phyloP scores from a whole-genome alignment of 2,888 invertebrate genomes.

The Lithophane socia region DNA sequence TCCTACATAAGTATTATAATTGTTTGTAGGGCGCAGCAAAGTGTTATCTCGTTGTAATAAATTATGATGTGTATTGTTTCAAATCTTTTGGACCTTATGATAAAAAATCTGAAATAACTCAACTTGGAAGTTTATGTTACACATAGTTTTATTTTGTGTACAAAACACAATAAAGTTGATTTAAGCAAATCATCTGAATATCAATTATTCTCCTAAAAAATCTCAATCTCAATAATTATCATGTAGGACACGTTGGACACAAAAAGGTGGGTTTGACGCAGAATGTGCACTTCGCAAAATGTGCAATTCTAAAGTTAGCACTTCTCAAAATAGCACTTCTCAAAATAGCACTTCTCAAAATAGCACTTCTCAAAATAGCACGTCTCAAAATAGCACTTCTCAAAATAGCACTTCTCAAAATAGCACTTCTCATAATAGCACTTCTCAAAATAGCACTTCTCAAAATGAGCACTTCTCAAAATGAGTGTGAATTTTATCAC shows the following conservation, averaged over 20 bases:
- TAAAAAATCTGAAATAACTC: background rate
- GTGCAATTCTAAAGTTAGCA: no score
- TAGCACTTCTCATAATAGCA: no score
- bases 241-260: background rate
- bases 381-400: no score
- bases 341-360: no score
- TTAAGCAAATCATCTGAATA: background rate
- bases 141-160: background rate
- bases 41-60: conserved; percentile 7
- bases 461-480: no score
- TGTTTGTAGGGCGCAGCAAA: background rate
- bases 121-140: background rate
- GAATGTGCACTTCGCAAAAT: no score
- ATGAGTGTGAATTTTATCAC: no score
- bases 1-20: background rate
- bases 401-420: no score
- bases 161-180: background rate
- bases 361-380: no score
- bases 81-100: background rate
- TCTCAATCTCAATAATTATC: background rate
- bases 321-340: no score
- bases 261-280: background rate
- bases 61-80: background rate
- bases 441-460: no score
- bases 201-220: background rate